phyloP scores from a whole-genome alignment of 2,113 vertebrate genomes.

The Astatoreochromis straeleni region DNA sequence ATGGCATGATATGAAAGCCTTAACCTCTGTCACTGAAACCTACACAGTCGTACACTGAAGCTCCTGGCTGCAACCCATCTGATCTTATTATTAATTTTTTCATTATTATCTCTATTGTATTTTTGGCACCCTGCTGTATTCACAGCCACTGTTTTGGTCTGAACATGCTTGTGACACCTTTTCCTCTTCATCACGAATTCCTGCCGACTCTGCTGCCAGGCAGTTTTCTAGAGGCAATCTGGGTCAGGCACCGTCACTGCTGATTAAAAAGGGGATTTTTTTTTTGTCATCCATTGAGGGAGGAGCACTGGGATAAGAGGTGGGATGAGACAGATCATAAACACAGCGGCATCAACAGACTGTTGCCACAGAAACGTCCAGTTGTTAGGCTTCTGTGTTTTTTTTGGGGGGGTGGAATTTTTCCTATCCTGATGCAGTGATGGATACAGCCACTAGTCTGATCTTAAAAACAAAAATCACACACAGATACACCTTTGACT shows the following conservation, averaged over 20 bases:
- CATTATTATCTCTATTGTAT: neutral
- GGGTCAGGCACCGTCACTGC: slow-evolving; percentile 65
- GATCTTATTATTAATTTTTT: neutral
- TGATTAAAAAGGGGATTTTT: slow-evolving; percentile 73
- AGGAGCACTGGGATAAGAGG: slow-evolving; percentile 41
- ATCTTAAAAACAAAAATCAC: neutral
- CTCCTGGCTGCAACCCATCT: neutral
- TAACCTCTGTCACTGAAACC: neutral
- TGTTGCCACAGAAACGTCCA: slow-evolving; percentile 36
- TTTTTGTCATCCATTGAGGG: slow-evolving; percentile 29
- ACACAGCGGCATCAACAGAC: slow-evolving; percentile 35
- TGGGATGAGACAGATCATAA: slow-evolving; percentile 50
- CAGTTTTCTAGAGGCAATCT: slow-evolving; percentile 50
- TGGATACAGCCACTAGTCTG: neutral
- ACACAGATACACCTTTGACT: neutral
- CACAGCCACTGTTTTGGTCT: neutral
- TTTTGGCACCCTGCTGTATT: neutral
- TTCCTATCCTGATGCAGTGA: neutral
- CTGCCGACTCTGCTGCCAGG: slow-evolving; percentile 11
- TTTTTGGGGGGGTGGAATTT: rapidly evolving
- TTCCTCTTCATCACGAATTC: slow-evolving; percentile 2
- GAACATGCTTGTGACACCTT: neutral
- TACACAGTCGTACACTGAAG: neutral
- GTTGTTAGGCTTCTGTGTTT: neutral
- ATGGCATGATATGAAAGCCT: slow-evolving; percentile 19